Evolutionary conservation across 2,797 vertebrate species (phyloP).

Genomic region (Hippopotamyrus pictus): DNA sequence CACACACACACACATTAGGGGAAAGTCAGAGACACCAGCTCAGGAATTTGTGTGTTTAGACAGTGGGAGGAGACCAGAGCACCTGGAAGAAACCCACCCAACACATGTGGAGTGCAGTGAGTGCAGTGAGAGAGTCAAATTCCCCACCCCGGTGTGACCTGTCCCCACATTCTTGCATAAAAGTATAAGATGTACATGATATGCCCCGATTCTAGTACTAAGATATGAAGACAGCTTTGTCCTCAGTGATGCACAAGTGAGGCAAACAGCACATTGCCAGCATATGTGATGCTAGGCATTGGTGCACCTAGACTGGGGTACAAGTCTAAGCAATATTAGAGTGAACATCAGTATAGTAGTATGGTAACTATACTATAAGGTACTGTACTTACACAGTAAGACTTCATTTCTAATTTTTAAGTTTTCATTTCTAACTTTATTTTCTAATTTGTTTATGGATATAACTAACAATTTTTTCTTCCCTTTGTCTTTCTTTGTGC

Average conservation of each 20-base stretch:
- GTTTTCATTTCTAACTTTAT: background rate
- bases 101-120: background rate
- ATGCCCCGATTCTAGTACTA: background rate
- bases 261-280: background rate
- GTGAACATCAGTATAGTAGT: background rate
- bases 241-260: background rate
- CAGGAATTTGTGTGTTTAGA: no score
- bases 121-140: background rate
- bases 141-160: background rate
- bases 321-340: background rate
- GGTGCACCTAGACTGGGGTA: background rate
- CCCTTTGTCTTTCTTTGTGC: background rate
- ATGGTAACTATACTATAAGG: background rate
- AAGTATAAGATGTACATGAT: background rate
- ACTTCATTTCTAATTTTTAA: background rate
- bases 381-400: background rate
- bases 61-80: background rate
- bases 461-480: background rate
- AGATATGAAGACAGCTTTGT: background rate
- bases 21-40: background rate
- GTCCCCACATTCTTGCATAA: background rate
- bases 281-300: background rate
- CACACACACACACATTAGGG: background rate
- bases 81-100: background rate
- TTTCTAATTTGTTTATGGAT: background rate